A percentile compares a stretch with the other conserved stretches of the same genome.
Evolutionary conservation across 2,113 vertebrate genomes (phyloP).

Genomic region (Vombatus ursinus): DNA sequence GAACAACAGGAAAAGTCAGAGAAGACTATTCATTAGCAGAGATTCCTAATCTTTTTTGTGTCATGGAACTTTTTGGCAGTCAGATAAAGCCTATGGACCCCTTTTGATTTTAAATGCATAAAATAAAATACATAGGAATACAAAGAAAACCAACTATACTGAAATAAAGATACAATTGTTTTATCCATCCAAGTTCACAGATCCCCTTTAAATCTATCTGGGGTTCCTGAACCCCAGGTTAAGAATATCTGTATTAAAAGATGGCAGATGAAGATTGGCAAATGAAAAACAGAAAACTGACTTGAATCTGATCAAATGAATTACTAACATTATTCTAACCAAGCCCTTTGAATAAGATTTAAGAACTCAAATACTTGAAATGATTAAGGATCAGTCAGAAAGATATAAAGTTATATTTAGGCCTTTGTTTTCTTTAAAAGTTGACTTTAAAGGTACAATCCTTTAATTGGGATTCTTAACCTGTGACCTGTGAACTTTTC

Average conservation of each 20-base stretch:
- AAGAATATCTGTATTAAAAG: not conserved
- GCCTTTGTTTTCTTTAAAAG: not conserved
- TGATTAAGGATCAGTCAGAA: no score
- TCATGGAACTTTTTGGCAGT: not conserved
- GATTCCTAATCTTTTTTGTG: not conserved
- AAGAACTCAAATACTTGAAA: no score
- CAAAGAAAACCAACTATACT: not conserved
- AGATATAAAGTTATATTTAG: not conserved
- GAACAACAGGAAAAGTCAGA: not conserved
- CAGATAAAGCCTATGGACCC: not conserved
- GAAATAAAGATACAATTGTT: not conserved
- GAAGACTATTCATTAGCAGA: not conserved
- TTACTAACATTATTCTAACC: not conserved
- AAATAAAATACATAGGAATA: not conserved
- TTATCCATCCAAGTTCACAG: not conserved
- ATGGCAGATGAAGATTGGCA: not conserved
- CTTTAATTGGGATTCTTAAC: not conserved
- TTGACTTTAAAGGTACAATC: not conserved
- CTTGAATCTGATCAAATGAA: not conserved
- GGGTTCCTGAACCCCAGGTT: not conserved
- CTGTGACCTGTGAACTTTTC: not conserved
- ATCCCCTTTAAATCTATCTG: not conserved
- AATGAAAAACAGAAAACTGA: not conserved
- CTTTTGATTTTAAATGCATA: not conserved
- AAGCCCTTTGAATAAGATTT: not conserved